Conservation (phyloP, 2,888 invertebrate genomes). For the Mellilla xanthometata region DNA sequence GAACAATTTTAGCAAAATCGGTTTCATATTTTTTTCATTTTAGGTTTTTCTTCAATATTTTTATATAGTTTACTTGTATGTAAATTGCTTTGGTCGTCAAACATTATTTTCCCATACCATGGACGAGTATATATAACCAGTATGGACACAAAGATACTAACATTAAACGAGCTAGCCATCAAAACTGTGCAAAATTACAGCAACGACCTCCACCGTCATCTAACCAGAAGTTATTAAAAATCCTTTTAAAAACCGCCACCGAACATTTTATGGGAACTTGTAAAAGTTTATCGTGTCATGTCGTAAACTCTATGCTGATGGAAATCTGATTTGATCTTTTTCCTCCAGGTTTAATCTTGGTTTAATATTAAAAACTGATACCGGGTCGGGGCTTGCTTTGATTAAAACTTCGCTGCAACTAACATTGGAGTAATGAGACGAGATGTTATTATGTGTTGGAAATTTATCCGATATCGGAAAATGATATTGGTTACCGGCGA, state of each 20-base stretch:
- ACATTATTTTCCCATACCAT: too few species aligned
- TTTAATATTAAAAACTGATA: slow-evolving; percentile 31
- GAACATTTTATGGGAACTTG: slow-evolving; percentile 11
- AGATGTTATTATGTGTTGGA: slow-evolving; percentile 4
- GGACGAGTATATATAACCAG: too few species aligned
- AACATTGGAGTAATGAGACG: slow-evolving; percentile 18
- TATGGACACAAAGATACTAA: too few species aligned
- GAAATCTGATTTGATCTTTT: slow-evolving; percentile 16
- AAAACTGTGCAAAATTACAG: not conserved
- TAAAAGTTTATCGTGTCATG: slow-evolving; percentile 17
- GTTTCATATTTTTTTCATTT: too few species aligned
- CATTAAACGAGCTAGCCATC: too few species aligned
- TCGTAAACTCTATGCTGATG: slow-evolving; percentile 18
- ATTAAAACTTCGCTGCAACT: slow-evolving; percentile 27
- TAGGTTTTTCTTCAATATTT: too few species aligned
- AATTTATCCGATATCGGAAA: slow-evolving; percentile 11
- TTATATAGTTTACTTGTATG: too few species aligned
- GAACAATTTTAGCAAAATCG: too few species aligned
- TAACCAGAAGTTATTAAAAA: slow-evolving; percentile 6
- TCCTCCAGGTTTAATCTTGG: too few species aligned
- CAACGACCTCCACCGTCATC: not conserved
- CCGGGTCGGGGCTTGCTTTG: slow-evolving; percentile 22
- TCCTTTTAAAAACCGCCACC: slow-evolving; percentile 1
- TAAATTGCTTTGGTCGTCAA: too few species aligned
- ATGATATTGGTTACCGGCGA: not conserved